Base-by-base conservation (phyloP, 2,888 invertebrate species). In the Bugulina stolonifera region DNA sequence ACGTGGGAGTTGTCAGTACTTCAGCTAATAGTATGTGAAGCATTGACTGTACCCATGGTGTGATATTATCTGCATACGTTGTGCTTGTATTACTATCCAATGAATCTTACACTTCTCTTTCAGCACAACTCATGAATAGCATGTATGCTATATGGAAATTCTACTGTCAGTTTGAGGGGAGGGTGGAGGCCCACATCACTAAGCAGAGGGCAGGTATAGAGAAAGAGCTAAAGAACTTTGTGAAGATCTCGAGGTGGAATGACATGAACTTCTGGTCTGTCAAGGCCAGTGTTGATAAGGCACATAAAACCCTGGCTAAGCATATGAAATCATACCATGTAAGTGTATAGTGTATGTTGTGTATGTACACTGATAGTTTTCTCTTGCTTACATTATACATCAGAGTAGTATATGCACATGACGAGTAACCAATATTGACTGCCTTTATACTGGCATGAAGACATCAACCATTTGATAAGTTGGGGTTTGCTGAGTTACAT, bases 201-300 rank as follows among this genome's bases (percentile, higher is more conserved):
- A 87, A 89, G 52, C 87, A 91, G 29, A 89, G 91, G 35, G 83
- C 88, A 0, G 94, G 95, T 0, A 92, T 97, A 74, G 95, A 96
- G 80, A 94, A 93, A 85, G 92, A 94, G 82, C 84, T 99, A 18
- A 91, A 91, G 81, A 95, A 95, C 77, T 94, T 93, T 81, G 92
- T 98, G 0, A 95, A 96, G 84, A 96, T 99, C 72, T 92, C 92
- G 71, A 89, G 93, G 54, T 99, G 97, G 92, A 93, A 91, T 79
- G 97, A 99, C 80, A 89, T 93, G 22, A 97, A 92, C 79, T 94
- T 95, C 82, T 96, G 93, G 90, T 91, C 94, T 43, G 90, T 98
- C 72, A 93, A 92, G 77, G 91, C 92, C 76, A 91, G 93, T 0
- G 90, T 94, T 0, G 90, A 91, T 55, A 93, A 93, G 80, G 91